Conservation (phyloP, 1,140 invertebrate genomes). For the Drosophila virilis region DNA sequence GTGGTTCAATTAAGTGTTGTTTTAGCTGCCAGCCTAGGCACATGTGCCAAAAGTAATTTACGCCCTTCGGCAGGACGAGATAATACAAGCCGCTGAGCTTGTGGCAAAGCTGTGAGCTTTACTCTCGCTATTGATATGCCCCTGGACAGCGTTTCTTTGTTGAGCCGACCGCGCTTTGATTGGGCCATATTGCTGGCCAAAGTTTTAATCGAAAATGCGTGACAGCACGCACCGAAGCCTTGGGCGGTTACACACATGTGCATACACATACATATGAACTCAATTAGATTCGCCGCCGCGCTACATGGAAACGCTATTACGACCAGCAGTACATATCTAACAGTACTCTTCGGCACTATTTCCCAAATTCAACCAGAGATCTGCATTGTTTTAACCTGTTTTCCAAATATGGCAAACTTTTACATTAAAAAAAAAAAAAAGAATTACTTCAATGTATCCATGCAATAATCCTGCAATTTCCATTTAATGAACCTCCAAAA, state of each 20-base stretch:
- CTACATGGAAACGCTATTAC: slow-evolving; percentile 9
- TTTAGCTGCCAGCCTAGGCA: slow-evolving; percentile 49
- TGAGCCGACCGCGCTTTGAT: slow-evolving; percentile 45
- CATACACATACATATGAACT: not conserved
- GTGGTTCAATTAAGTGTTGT: slow-evolving; percentile 80
- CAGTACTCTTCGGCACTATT: not conserved
- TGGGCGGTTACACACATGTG: not conserved
- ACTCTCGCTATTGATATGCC: slow-evolving; percentile 19
- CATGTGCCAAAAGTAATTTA: slow-evolving; percentile 69
- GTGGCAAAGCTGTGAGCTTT: slow-evolving; percentile 25
- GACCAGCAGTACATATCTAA: not conserved
- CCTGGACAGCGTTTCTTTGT: slow-evolving; percentile 42
- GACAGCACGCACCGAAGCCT: slow-evolving; percentile 29
- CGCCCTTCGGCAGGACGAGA: slow-evolving; percentile 55
- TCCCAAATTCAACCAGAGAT: slow-evolving; percentile 1
- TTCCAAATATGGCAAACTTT: not conserved
- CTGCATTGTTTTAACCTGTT: slow-evolving; percentile 13
- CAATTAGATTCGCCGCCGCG: slow-evolving; percentile 23
- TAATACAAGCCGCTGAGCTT: slow-evolving; percentile 56
- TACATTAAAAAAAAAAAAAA: not conserved
- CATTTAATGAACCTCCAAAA: slow-evolving; percentile 20
- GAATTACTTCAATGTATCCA: too few relatives aligned
- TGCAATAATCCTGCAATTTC: slow-evolving; percentile 5
- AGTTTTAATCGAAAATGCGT: slow-evolving; percentile 77
- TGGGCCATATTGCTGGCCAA: slow-evolving; percentile 47